A percentile compares a stretch with the other conserved stretches of the same genome.
Evolutionary conservation across 2,797 vertebrate genomes (phyloP).

Genomic region (Falco cherrug): DNA sequence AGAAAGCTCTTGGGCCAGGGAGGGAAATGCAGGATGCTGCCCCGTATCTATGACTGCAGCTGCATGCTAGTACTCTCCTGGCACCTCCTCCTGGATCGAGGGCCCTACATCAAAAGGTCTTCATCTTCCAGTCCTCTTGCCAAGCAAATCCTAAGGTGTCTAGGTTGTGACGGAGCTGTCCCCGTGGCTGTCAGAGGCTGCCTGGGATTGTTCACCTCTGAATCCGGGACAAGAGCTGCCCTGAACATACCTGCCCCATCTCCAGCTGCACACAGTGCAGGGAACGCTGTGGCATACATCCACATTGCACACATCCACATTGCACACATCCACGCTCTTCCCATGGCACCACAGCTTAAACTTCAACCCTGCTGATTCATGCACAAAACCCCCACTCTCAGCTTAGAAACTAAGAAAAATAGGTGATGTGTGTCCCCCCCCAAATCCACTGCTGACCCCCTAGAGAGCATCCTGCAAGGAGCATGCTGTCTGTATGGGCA

Average conservation of each 20-base stretch:
- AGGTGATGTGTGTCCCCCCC: background rate
- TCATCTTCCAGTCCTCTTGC: background rate
- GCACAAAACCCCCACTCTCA: background rate
- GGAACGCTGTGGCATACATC: background rate
- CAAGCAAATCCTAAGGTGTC: background rate
- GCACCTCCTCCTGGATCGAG: background rate
- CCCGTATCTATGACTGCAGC: background rate
- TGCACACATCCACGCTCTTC: background rate
- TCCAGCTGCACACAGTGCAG: background rate
- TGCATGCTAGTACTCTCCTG: background rate
- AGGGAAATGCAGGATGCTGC: background rate
- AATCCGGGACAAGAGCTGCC: fast-evolving
- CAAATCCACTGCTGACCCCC: background rate
- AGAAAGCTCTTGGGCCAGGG: background rate
- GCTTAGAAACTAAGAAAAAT: background rate
- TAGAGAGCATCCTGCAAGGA: background rate
- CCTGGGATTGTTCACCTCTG: background rate
- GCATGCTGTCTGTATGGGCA: fast-evolving
- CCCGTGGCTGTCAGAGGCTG: background rate
- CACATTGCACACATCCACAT: background rate
- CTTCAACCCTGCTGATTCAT: background rate
- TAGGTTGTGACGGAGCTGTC: background rate
- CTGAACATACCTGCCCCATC: background rate
- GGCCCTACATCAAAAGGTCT: background rate
- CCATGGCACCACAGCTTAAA: background rate